Base-by-base conservation (phyloP, 2,797 vertebrate genomes). In the Eleutherodactylus coqui region DNA sequence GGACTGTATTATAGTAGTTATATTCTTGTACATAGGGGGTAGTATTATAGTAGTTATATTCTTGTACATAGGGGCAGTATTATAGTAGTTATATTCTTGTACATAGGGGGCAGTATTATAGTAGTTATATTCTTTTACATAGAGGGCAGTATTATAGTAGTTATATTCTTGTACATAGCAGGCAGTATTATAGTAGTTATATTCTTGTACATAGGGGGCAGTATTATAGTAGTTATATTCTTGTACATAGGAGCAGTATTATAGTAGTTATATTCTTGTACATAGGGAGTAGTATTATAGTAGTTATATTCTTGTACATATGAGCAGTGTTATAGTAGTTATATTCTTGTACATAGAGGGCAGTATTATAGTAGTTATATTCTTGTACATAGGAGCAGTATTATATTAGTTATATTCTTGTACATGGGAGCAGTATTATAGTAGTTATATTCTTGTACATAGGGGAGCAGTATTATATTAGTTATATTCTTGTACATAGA, bases 391-490 rank as follows among this genome's bases (percentile, higher is more conserved):
- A 64, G 60, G 29, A 17, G 27, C 14, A 64, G 67, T 69, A 58
- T 58, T 58, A n/a, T n/a, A 58, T 21, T n/a, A n/a, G 55, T 60
- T 60, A 60, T 60, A 60, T 60, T 60, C 55, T 29, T 60, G 55
- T 60, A 60, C 5, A n/a, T n/a, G n/a, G n/a, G n/a, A n/a, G n/a
- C 36, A 70, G 67, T 70, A 70, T 70, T 70, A 70, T 70, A 70
- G 67, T 70, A 41, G 36, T 70, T 70, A 70, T 70, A 70, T 69
- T 69, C 64, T 38, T 69, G 64, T 69, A 69, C 7, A 69, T 69
- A 69, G n/a, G 64, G 64, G 6, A 14, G 62, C 34, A 70, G 21
- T 70, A 70, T 41, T 70, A 70, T 70, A 70, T 36, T 41, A 70
- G 67, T 70, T 70, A 41, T 70, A 43, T 70, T 70, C 32, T 10